Percentiles rank a stretch among this genome's conserved stretches.
Conservation (phyloP, 2,113 vertebrate genomes). For the Coptodon rendalli region DNA sequence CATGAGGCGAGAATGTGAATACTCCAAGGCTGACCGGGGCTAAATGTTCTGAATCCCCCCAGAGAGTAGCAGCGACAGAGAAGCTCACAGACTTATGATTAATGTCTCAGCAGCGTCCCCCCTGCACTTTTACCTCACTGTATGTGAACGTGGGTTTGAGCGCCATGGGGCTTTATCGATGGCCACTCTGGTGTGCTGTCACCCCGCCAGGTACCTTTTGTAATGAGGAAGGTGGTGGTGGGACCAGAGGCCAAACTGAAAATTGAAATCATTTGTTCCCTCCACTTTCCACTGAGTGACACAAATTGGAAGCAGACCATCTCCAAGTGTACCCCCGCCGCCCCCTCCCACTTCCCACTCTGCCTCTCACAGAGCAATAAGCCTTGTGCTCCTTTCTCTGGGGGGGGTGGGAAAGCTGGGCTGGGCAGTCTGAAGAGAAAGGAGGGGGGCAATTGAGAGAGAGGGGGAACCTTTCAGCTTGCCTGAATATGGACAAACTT, state of each 20-base stretch:
- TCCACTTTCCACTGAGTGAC: conserved; percentile 60
- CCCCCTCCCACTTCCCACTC: background rate
- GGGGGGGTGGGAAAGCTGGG: conserved; percentile 54
- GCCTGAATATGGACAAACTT: conserved; percentile 82
- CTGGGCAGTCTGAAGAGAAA: conserved; percentile 45
- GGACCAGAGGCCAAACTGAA: conserved; percentile 48
- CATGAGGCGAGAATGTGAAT: conserved; percentile 75
- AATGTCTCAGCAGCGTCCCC: conserved; percentile 15
- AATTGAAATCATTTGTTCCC: conserved; percentile 67
- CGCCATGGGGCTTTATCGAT: conserved; percentile 9
- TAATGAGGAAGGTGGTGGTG: conserved; percentile 26
- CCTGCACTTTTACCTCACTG: background rate
- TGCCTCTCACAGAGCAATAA: conserved; percentile 54
- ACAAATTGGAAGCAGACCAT: conserved; percentile 74
- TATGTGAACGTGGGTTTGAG: background rate
- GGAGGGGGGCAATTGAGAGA: conserved; percentile 60
- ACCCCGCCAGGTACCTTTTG: conserved; percentile 37
- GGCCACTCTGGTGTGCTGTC: conserved; percentile 14
- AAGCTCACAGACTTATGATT: conserved; percentile 37
- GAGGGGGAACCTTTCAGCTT: conserved; percentile 71
- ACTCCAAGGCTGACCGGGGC: conserved; percentile 24
- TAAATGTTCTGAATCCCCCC: background rate
- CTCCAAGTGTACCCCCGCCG: conserved; percentile 21
- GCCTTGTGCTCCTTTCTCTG: conserved; percentile 42
- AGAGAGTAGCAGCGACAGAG: background rate